Evolutionary conservation across 1,140 invertebrate genomes (phyloP), one percentile per base, ranked within the genome.

Genomic region (Drosophila mauritiana): DNA sequence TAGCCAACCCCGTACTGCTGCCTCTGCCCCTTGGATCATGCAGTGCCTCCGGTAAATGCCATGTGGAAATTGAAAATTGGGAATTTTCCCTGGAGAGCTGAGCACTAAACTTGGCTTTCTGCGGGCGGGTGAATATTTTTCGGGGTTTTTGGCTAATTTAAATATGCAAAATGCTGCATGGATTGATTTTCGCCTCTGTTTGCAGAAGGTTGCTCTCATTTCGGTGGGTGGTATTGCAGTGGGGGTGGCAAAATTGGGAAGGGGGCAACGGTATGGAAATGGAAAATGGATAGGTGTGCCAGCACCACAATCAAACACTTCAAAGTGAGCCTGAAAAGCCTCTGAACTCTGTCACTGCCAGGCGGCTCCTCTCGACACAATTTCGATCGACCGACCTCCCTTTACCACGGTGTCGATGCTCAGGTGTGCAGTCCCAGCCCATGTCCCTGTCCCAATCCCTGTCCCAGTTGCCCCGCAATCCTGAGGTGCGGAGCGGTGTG

Each of bases 141-240:
- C 40, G 7, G 10, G 22, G 10, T 11, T 56, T 68, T 65, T 62
- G 42, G 15, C 68, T 68, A 72, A 70, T 72, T 72, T 57, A 70
- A 72, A 72, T 72, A 72, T 72, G 64, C 64, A 72, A 70, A 72
- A 72, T 72, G 51, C 57, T 49, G 68, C 68, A 72, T 72, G 65
- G 68, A 72, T 72, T 72, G 68, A 72, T 72, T 57, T 70, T 72
- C 43, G 68, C 43, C 57, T 72, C 48, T 72, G 68, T 72, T 72
- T 72, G 68, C 15, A 20, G 12, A 72, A 49, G 64, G 36, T 17
- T 65, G 63, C 63, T 62, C 58, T 64, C 43, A 48, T 64, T 67
- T 67, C 25, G 42, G 59, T 13, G 56, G 22, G 42, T 20, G 56
- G n/a, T 37, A 37, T 10, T 42, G 37, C 43, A 64, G 20, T 36